Evolutionary conservation across 2,888 invertebrate genomes (phyloP).

Genomic region (Meghimatium bilineatum): DNA sequence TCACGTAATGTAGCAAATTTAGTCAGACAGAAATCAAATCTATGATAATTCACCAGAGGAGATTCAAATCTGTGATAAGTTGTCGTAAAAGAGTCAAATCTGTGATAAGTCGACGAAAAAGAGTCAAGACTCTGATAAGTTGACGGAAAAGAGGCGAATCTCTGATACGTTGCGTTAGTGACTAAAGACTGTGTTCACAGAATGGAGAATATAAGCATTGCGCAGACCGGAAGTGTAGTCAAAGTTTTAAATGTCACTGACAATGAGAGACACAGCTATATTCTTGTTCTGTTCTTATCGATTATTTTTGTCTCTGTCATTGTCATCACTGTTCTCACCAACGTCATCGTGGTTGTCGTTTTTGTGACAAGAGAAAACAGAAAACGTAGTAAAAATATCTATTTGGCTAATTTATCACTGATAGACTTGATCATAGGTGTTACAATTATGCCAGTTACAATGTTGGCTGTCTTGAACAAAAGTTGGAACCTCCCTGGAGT

Average conservation of each 20-base stretch:
- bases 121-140: too few relatives aligned
- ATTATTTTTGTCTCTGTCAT: slow-evolving; percentile 28
- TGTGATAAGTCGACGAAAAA: too few relatives aligned
- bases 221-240: neutral
- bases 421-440: slow-evolving; percentile 45
- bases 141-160: too few relatives aligned
- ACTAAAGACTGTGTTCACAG: neutral
- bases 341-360: slow-evolving; percentile 45
- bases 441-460: slow-evolving; percentile 57
- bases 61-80: too few relatives aligned
- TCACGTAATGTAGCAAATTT: too few relatives aligned
- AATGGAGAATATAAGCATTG: slow-evolving; percentile 18
- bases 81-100: too few relatives aligned
- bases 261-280: slow-evolving; percentile 21
- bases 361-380: slow-evolving; percentile 46
- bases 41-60: too few relatives aligned
- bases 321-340: slow-evolving; percentile 41
- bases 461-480: slow-evolving; percentile 57
- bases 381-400: slow-evolving; percentile 47
- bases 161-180: too few relatives aligned
- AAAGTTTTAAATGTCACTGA: neutral
- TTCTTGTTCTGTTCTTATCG: slow-evolving; percentile 4
- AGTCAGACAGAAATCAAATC: too few relatives aligned
- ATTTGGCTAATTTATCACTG: slow-evolving; percentile 48
- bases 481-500: slow-evolving; percentile 56